Percentiles rank a stretch among this genome's conserved stretches.
Evolutionary conservation across 2,797 vertebrate species (phyloP).

Genomic region (Momotus momota): DNA sequence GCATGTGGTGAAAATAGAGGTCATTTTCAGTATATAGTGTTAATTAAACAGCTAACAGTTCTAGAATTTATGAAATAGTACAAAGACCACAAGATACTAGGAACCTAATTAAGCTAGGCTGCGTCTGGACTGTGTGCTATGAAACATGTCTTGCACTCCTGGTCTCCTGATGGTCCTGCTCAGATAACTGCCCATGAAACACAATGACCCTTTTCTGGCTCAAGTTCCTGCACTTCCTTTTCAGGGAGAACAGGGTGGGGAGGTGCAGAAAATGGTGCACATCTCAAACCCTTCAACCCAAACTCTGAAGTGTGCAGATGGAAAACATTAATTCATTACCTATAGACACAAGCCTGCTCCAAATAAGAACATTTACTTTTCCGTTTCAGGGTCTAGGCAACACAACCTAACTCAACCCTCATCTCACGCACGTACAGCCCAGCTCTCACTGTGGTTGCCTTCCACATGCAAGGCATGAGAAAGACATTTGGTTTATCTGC

Average conservation of each 20-base stretch:
- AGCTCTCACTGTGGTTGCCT: not conserved
- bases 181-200: not conserved
- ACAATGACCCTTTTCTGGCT: not conserved
- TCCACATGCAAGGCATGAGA: not conserved
- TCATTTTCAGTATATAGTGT: not conserved
- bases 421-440: rapidly evolving
- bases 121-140: not conserved
- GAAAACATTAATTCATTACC: not conserved
- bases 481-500: not conserved
- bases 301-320: not conserved
- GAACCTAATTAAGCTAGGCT: not conserved
- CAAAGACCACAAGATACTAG: not conserved
- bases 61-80: not conserved
- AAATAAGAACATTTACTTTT: not conserved
- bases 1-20: not conserved
- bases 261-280: not conserved
- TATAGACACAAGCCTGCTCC: not conserved
- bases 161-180: not conserved
- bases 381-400: not conserved
- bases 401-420: not conserved
- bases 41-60: conserved; percentile 44
- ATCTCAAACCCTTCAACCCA: not conserved
- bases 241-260: not conserved
- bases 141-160: not conserved
- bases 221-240: not conserved